Conservation (phyloP, 2,888 invertebrate genomes). For the Miltochrista miniata region DNA sequence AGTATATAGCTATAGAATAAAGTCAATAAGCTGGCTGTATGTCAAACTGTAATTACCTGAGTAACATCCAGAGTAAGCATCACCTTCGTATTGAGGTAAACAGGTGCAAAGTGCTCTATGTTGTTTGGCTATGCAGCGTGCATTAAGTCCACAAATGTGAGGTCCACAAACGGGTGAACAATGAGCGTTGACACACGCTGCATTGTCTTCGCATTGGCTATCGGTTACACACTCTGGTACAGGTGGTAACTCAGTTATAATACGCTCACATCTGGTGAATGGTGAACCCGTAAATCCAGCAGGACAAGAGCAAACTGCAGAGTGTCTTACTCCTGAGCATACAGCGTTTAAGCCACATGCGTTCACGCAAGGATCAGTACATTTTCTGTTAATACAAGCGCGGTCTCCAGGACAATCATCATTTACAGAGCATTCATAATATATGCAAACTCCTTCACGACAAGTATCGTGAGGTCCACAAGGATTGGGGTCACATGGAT, state of each 20-base stretch:
- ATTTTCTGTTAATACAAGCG: slow-evolving; percentile 92
- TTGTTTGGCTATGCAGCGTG: slow-evolving; percentile 89
- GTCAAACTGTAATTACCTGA: slow-evolving; percentile 77
- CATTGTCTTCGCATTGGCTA: slow-evolving; percentile 91
- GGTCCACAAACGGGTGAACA: slow-evolving; percentile 90
- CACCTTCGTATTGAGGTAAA: slow-evolving; percentile 91
- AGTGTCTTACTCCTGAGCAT: slow-evolving; percentile 88
- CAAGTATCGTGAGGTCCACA: slow-evolving; percentile 89
- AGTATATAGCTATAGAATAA: neutral
- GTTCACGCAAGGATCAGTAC: slow-evolving; percentile 91
- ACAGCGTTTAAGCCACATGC: slow-evolving; percentile 94
- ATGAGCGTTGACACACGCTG: slow-evolving; percentile 90
- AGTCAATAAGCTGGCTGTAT: neutral
- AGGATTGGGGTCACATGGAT: slow-evolving; percentile 88
- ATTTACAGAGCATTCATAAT: slow-evolving; percentile 94
- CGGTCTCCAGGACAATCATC: slow-evolving; percentile 93
- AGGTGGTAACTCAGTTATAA: slow-evolving; percentile 66
- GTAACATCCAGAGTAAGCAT: slow-evolving; percentile 90
- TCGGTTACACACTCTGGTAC: slow-evolving; percentile 90
- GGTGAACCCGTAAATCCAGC: slow-evolving; percentile 90
- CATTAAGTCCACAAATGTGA: slow-evolving; percentile 89
- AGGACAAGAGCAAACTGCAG: slow-evolving; percentile 93
- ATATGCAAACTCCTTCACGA: slow-evolving; percentile 86
- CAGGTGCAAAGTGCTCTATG: slow-evolving; percentile 94
- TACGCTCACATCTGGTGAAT: slow-evolving; percentile 87